These are phyloP conservation scores for Bettongia penicillata DNA, from an alignment of 2,113 vertebrate genomes.

Conservation along the genomic window DNA sequence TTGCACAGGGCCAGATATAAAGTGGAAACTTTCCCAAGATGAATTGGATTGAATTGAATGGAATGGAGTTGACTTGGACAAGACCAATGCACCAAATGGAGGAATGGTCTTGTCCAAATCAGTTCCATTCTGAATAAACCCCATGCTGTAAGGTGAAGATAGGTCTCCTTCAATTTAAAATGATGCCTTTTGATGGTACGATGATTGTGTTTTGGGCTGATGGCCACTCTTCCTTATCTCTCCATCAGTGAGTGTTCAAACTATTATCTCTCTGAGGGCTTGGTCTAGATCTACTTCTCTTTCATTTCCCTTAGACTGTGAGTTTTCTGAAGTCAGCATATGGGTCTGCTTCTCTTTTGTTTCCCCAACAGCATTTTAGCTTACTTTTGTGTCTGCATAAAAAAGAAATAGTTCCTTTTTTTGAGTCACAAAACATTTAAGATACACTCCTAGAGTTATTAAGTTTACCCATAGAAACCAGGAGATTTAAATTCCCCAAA, in stretches of 20 bases:
- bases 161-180: not conserved
- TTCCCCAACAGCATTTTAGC: not conserved
- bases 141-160: not conserved
- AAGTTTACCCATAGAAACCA: slow-evolving; percentile 50
- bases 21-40: not conserved
- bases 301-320: not conserved
- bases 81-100: not conserved
- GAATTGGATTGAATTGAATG: not conserved
- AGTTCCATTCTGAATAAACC: not conserved
- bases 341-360: not conserved
- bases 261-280: not conserved
- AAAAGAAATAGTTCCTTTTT: not conserved
- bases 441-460: slow-evolving; percentile 35
- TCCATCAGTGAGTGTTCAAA: not conserved
- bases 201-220: not conserved
- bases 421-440: not conserved
- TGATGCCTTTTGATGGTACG: not conserved
- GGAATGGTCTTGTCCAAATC: not conserved
- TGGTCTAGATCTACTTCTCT: not conserved
- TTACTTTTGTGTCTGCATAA: not conserved
- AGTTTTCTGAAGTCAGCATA: not conserved
- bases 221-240: not conserved
- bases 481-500: slow-evolving; percentile 4
- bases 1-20: not conserved
- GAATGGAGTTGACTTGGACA: not conserved